A percentile compares a stretch with the other conserved stretches of the same genome.
Conservation (phyloP, 2,113 vertebrate genomes). For the Riparia riparia region DNA sequence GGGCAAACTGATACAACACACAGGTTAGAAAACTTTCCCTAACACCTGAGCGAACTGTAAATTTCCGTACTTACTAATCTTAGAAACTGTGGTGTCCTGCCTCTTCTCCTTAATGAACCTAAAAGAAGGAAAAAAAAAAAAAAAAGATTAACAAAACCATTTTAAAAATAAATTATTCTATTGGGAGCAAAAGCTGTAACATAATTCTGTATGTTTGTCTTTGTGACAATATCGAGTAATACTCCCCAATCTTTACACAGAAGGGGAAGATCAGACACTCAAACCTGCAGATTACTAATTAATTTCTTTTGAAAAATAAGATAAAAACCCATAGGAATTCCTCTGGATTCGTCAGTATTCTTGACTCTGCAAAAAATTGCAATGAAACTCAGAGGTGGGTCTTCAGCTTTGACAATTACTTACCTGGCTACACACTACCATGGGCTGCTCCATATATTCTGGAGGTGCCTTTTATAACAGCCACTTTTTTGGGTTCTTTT, state of each 20-base stretch:
- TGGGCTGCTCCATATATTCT: background rate
- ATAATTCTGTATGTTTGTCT: background rate
- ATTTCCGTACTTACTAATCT: slow-evolving; percentile 62
- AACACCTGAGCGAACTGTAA: background rate
- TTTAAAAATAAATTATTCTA: background rate
- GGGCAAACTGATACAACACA: background rate
- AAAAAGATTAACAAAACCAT: background rate
- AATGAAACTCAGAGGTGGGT: background rate
- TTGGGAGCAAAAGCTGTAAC: background rate
- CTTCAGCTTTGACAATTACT: background rate
- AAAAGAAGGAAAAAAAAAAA: background rate
- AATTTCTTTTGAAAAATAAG: background rate
- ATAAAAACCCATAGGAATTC: background rate
- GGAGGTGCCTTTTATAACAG: background rate
- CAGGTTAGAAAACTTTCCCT: background rate
- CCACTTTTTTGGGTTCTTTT: background rate
- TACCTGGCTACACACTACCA: background rate
- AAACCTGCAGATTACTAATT: background rate
- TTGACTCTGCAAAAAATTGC: background rate
- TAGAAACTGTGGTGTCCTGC: background rate
- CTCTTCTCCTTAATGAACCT: slow-evolving; percentile 52
- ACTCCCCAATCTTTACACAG: background rate
- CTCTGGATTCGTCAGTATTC: background rate
- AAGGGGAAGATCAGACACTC: background rate
- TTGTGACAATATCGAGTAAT: background rate